These are phyloP conservation scores for Gasterosteus nipponicus DNA, from an alignment of 2,113 vertebrate species.

Conservation along the genomic window DNA sequence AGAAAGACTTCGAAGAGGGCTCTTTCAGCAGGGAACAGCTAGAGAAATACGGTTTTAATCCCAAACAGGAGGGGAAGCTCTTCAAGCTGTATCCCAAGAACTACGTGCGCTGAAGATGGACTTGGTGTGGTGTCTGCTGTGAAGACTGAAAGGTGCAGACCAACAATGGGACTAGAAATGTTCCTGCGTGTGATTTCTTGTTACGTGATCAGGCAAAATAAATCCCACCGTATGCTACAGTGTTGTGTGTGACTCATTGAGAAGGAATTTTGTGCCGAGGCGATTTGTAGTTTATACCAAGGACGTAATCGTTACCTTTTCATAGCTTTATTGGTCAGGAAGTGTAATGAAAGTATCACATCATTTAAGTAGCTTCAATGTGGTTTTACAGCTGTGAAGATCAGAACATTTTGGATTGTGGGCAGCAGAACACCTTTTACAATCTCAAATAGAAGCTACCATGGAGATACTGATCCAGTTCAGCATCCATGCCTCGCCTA, in stretches of 20 bases:
- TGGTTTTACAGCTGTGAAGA: neutral
- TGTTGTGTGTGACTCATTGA: neutral
- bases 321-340: slow-evolving; percentile 13
- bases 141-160: slow-evolving; percentile 4
- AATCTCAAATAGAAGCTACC: no score
- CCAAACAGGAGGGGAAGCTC: slow-evolving; percentile 89
- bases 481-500: neutral
- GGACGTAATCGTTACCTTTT: neutral
- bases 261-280: neutral
- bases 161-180: neutral
- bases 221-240: neutral
- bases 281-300: neutral
- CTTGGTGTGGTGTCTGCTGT: neutral
- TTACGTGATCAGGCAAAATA: slow-evolving; percentile 10
- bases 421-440: no score
- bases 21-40: slow-evolving; percentile 79
- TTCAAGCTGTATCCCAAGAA: slow-evolving; percentile 95
- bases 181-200: neutral
- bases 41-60: slow-evolving; percentile 92
- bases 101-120: slow-evolving; percentile 82
- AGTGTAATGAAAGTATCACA: neutral
- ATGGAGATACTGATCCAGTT: neutral
- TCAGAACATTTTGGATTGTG: neutral
- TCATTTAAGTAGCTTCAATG: neutral
- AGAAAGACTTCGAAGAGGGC: slow-evolving; percentile 85